A percentile compares a stretch with the other conserved stretches of the same genome.
Conservation (phyloP, 64 coral and sea anemone species). For the Astreopora myriophthalma region DNA sequence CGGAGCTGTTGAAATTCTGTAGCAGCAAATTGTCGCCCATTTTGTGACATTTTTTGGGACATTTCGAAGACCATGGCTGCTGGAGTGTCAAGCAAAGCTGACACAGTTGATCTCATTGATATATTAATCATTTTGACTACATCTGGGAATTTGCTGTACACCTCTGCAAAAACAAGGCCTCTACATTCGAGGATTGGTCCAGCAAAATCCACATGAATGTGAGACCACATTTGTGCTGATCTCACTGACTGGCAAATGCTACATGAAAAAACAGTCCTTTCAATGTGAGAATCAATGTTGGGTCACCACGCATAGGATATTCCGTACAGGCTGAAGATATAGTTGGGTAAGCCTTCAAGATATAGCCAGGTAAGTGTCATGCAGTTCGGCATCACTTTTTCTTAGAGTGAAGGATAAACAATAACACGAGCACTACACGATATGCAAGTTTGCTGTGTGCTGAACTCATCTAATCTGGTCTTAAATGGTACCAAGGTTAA, state of each 20-base stretch:
- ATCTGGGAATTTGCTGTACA: slow-evolving; percentile 16
- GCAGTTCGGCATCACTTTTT: slow-evolving; percentile 43
- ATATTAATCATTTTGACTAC: slow-evolving; percentile 49
- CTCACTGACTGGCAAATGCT: not conserved
- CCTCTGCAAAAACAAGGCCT: slow-evolving; percentile 8
- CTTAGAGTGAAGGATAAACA: slow-evolving; percentile 37
- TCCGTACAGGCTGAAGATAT: too few species aligned
- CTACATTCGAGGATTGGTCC: not conserved
- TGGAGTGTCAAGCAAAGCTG: slow-evolving; percentile 42
- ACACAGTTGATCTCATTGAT: slow-evolving; percentile 22
- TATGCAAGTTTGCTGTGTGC: slow-evolving; percentile 34
- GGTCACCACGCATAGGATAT: slow-evolving; percentile 54
- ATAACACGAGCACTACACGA: slow-evolving; percentile 36
- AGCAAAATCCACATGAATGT: slow-evolving; percentile 55
- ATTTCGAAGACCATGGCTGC: slow-evolving; percentile 31
- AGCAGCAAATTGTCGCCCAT: slow-evolving; percentile 32
- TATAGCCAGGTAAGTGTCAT: slow-evolving; percentile 43
- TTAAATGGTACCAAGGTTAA: slow-evolving; percentile 42
- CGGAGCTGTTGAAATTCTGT: slow-evolving; percentile 53
- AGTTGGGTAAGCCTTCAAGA: slow-evolving; percentile 44
- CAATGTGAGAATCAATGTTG: slow-evolving; percentile 48
- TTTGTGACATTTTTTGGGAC: slow-evolving; percentile 22
- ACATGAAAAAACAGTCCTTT: slow-evolving; percentile 1
- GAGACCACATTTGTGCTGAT: slow-evolving; percentile 31
- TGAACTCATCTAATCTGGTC: slow-evolving; percentile 49